Evolutionary conservation across 2,113 vertebrate species (phyloP).

Genomic region (Polypterus bichir): DNA sequence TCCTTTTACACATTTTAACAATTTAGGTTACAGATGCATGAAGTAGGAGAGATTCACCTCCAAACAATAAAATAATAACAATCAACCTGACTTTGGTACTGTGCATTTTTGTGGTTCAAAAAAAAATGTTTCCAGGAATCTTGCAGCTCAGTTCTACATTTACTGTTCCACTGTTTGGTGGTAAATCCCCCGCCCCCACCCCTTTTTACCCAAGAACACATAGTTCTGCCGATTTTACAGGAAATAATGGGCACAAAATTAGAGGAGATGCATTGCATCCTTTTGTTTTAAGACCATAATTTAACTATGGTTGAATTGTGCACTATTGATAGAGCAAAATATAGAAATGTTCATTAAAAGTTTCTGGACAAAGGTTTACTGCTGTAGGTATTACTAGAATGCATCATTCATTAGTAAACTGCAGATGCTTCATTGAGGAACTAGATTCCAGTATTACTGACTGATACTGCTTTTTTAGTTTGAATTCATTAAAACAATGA

Average conservation of each 20-base stretch:
- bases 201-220: constrained; percentile 26
- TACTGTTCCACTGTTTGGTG: too few species aligned
- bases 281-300: constrained; percentile 57
- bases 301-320: constrained; percentile 61
- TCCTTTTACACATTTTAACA: constrained; percentile 50
- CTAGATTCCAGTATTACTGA: constrained; percentile 56
- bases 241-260: constrained; percentile 29
- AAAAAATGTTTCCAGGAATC: neutral
- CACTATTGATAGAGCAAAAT: constrained; percentile 59
- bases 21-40: constrained; percentile 62
- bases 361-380: constrained; percentile 52
- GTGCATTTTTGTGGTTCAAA: constrained; percentile 19
- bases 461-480: constrained; percentile 5
- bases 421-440: constrained; percentile 44
- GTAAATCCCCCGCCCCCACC: too few species aligned
- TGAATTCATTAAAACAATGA: too few species aligned
- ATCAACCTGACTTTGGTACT: constrained; percentile 18
- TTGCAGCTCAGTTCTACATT: too few species aligned
- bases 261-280: constrained; percentile 38
- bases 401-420: constrained; percentile 46
- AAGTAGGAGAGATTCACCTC: constrained; percentile 58
- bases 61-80: constrained; percentile 18
- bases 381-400: constrained; percentile 48
- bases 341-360: constrained; percentile 32
- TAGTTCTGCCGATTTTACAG: constrained; percentile 53